Percentiles rank a stretch among this genome's conserved stretches.
These are phyloP conservation scores for roundworm (Caenorhabditis elegans) DNA, from an alignment of 1,140 invertebrate genomes.

Conservation along the genomic window DNA sequence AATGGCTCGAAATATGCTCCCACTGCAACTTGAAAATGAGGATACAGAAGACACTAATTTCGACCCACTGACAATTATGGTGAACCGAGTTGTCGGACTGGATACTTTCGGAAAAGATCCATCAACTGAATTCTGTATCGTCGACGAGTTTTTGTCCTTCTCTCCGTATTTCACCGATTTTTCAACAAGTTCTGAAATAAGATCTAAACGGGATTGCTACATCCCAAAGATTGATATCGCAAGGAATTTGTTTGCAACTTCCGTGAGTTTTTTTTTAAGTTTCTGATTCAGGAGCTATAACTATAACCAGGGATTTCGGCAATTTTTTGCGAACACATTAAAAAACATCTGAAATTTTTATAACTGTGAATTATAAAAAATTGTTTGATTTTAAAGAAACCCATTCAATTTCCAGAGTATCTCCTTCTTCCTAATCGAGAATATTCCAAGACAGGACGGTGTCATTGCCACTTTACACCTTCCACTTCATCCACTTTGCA, in stretches of 20 bases:
- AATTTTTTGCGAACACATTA: too few species aligned
- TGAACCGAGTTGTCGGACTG: not conserved
- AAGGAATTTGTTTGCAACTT: not conserved
- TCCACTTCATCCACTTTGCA: constrained; percentile 21
- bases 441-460: not conserved
- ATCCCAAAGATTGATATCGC: not conserved
- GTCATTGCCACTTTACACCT: constrained; percentile 27
- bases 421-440: constrained; percentile 37
- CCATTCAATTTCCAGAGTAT: constrained; percentile 1
- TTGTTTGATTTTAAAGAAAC: not conserved
- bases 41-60: not conserved
- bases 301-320: too few species aligned
- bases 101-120: not conserved
- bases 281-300: too few species aligned
- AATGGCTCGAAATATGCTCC: constrained; percentile 26
- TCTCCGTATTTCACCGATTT: constrained; percentile 39
- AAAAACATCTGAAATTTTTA: not conserved
- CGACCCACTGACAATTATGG: not conserved
- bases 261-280: not conserved
- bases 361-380: too few species aligned
- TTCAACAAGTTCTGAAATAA: not conserved
- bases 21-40: not conserved
- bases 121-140: constrained; percentile 32
- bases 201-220: not conserved
- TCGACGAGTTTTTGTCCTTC: constrained; percentile 37